Percentiles rank a stretch among this genome's conserved stretches.
Evolutionary conservation across 2,797 vertebrate species (phyloP).

Genomic region (Thunnus albacares): DNA sequence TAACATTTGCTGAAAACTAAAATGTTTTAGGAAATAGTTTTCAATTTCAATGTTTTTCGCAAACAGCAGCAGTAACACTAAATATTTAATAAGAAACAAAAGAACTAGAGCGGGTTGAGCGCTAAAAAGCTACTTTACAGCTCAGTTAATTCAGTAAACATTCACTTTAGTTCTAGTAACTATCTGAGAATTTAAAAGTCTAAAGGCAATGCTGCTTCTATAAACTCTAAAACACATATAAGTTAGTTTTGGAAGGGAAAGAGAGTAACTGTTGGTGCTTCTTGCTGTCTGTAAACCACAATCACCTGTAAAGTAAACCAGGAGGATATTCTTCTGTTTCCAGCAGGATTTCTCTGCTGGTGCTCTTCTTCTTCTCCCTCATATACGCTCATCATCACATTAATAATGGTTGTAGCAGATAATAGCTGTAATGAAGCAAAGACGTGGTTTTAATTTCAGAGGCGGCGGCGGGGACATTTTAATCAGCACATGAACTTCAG

Average conservation of each 20-base stretch:
- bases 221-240: no score
- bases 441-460: conserved; percentile 30
- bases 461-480: conserved; percentile 12
- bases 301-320: conserved; percentile 6
- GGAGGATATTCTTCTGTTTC: not conserved
- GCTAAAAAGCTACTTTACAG: no score
- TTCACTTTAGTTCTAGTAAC: no score
- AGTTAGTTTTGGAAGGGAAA: no score
- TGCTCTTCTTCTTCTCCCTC: no score
- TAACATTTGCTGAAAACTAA: no score
- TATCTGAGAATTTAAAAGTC: no score
- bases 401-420: conserved; percentile 26
- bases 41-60: no score
- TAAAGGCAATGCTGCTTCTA: no score
- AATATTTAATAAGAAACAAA: not conserved
- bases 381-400: not conserved
- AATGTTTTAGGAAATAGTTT: no score
- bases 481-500: conserved; percentile 24
- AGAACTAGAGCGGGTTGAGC: not conserved
- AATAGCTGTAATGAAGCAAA: conserved; percentile 30
- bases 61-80: not conserved
- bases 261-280: not conserved
- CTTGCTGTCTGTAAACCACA: conserved; percentile 10
- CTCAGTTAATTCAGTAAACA: no score
- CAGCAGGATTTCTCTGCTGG: not conserved